Percentiles rank a stretch among this genome's conserved stretches.
Evolutionary conservation across 2,888 invertebrate genomes (phyloP).

Genomic region (Acleris holmiana): DNA sequence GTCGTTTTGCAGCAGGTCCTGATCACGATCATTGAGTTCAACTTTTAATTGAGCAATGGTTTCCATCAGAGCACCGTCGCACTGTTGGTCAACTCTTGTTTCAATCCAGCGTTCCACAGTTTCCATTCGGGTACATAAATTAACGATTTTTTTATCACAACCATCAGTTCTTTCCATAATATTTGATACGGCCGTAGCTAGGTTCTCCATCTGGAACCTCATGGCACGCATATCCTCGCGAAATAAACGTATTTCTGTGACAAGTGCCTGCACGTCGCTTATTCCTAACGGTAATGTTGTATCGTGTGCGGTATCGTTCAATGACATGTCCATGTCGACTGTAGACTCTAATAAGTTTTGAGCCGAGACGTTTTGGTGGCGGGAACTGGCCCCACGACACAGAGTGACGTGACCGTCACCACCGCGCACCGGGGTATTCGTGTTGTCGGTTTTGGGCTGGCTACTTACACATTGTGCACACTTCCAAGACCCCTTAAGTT

Average conservation of each 20-base stretch:
- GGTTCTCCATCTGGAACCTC: too few species aligned
- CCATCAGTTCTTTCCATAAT: not conserved
- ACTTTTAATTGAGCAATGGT: not conserved
- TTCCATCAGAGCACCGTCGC: not conserved
- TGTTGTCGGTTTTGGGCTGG: not conserved
- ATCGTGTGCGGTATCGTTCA: not conserved
- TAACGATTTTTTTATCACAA: not conserved
- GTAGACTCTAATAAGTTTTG: not conserved
- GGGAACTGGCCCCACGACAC: not conserved
- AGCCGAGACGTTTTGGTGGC: not conserved
- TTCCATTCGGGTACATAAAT: not conserved
- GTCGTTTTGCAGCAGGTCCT: too few species aligned
- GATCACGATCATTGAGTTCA: too few species aligned
- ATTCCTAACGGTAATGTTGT: not conserved
- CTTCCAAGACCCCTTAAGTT: too few species aligned
- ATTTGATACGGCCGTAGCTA: not conserved
- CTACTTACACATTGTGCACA: too few species aligned
- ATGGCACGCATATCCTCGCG: not conserved
- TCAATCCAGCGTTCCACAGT: not conserved
- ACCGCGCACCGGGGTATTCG: not conserved
- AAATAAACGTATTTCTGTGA: not conserved
- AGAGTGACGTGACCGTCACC: not conserved
- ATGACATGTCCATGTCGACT: not conserved
- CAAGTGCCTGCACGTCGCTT: not conserved
- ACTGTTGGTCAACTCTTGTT: not conserved